A percentile compares a stretch with the other conserved stretches of the same genome.
phyloP scores from a whole-genome alignment of 2,113 vertebrate genomes.

The Myotis davidii region DNA sequence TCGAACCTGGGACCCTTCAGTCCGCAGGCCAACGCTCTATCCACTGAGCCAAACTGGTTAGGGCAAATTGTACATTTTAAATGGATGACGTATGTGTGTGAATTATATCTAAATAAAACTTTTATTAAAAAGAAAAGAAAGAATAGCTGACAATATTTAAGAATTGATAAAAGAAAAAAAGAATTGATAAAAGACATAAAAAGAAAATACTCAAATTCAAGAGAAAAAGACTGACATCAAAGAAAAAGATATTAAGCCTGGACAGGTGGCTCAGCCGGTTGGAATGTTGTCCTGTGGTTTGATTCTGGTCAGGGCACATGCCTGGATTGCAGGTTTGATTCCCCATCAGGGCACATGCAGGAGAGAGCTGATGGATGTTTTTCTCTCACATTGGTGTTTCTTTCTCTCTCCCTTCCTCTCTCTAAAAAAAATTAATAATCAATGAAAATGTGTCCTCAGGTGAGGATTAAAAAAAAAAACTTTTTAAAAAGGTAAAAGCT shows the following conservation, averaged over 20 bases:
- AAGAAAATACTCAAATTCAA: slow-evolving; percentile 43
- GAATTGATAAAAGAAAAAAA: slow-evolving; percentile 6
- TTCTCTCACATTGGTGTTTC: not conserved
- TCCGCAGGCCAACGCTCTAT: too few relatives aligned
- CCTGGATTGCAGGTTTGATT: too few relatives aligned
- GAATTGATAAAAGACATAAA: not conserved
- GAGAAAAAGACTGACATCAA: not conserved
- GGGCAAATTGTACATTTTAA: not conserved
- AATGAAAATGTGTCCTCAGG: not conserved
- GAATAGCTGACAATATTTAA: not conserved
- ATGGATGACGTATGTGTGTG: not conserved
- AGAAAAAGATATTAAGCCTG: not conserved
- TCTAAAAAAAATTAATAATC: not conserved
- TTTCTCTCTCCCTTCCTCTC: not conserved
- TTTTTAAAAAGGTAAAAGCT: not conserved
- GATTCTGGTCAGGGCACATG: not conserved
- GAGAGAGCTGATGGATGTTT: not conserved
- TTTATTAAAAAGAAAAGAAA: not conserved
- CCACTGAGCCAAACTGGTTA: too few relatives aligned
- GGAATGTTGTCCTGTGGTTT: not conserved
- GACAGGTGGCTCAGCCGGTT: not conserved
- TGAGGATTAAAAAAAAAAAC: not conserved
- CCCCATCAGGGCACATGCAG: too few relatives aligned
- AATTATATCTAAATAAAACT: not conserved
- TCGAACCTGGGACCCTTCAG: too few relatives aligned